These are phyloP conservation scores for Eulemur albifrons DNA, from an alignment of 2,797 vertebrate species.

Conservation along the genomic window DNA sequence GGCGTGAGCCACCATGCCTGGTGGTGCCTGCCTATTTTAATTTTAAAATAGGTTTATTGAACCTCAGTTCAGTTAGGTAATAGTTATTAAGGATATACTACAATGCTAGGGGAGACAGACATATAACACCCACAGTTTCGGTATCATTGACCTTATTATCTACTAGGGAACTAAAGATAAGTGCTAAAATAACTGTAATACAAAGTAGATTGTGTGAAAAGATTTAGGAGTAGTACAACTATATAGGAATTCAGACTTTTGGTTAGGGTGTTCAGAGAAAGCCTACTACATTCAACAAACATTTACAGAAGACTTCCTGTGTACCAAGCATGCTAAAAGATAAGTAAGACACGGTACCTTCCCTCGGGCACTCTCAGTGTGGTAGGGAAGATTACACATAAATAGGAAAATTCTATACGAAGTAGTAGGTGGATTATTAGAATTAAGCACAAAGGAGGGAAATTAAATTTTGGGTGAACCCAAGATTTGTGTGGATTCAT, in stretches of 20 bases:
- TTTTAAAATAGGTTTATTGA: not conserved
- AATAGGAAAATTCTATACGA: not conserved
- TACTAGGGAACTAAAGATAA: not conserved
- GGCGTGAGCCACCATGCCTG: too few species aligned
- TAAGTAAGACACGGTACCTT: not conserved
- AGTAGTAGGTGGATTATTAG: not conserved
- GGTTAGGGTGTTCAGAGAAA: not conserved
- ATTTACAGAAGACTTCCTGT: not conserved
- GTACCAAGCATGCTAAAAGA: not conserved
- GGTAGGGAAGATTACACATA: not conserved
- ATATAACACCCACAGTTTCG: not conserved
- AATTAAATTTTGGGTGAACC: not conserved
- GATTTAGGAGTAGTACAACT: not conserved
- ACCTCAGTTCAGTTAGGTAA: not conserved
- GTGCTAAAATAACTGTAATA: not conserved
- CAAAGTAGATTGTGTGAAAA: not conserved
- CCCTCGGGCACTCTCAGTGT: not conserved
- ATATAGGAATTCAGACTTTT: not conserved
- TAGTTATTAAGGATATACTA: not conserved
- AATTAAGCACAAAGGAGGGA: not conserved
- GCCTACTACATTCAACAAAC: not conserved
- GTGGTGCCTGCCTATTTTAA: not conserved
- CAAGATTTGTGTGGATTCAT: too few species aligned
- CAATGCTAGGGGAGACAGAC: not conserved
- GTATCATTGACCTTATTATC: not conserved